Evolutionary conservation across 1,140 invertebrate genomes (phyloP), one percentile per base, ranked within the genome.

Genomic region (Cydia amplana): DNA sequence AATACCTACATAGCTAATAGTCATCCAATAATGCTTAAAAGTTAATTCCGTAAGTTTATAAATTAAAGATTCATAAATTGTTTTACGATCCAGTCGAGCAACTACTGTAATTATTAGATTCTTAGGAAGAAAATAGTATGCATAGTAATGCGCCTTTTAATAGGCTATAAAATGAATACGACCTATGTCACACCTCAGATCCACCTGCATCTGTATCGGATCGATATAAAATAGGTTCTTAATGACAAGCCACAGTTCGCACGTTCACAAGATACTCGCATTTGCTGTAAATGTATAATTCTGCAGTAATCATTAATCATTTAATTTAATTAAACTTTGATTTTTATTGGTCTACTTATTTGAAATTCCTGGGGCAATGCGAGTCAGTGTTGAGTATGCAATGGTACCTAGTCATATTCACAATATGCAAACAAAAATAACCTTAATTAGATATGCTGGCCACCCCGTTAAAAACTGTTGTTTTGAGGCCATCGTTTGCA

Each of bases 31-130:
- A 51, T 51, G 49, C 49, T 51, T 51, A 51, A 51, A 51, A 43
- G 40, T 43, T 43, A 14, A 43, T 7, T 46, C 43, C 43, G 43
- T 46, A 46, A 46, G 43, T 49, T 14, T 49, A 49, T 18, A 18
- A 60, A n/a, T 60, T 23, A 18, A 60, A 60, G 10, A 60, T 23
- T 60, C 9, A 23, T 60, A 60, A 23, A 40, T n/a, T 36, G 78
- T 86, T 89, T 89, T 83, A 89, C 74, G 81, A 80, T 77, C 77
- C 78, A 67, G 82, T 84, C 81, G 74, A 80, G 83, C 85, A 85
- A 88, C 87, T 85, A 84, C 80, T 77, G 83, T 82, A 87, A 86
- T 88, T 88, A 88, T 87, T 84, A 86, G 79, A 81, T 77, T 81
- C 75, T 79, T 79, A 80, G 18, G 76, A 82, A 88, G 86, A 88